phyloP scores from a whole-genome alignment of 23 tunicate species.

The Botrylloides violaceus region DNA sequence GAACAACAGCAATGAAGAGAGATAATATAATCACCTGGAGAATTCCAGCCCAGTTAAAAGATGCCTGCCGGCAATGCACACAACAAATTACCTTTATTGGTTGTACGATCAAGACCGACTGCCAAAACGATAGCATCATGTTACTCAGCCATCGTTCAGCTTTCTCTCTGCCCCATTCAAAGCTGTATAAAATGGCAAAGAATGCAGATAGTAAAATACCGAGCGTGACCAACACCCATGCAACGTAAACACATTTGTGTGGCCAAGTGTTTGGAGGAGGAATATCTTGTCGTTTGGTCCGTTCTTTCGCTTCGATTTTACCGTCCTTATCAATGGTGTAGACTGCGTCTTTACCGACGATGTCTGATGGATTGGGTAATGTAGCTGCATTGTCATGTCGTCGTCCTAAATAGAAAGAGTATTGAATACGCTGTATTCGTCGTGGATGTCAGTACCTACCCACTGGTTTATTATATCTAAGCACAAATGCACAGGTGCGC shows the following conservation, averaged over 20 bases:
- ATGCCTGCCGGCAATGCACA: too few relatives aligned
- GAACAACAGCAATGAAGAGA: conserved; percentile 76
- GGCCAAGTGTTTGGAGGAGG: conserved; percentile 58
- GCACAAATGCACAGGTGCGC: too few relatives aligned
- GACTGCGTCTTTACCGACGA: conserved; percentile 83
- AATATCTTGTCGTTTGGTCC: conserved; percentile 2
- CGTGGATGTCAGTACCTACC: too few relatives aligned
- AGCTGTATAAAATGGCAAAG: conserved; percentile 90
- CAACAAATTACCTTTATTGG: conserved; percentile 98
- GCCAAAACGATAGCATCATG: conserved; percentile 95
- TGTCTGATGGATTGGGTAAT: conserved; percentile 67
- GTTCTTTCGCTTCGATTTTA: conserved; percentile 63
- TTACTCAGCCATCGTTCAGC: conserved; percentile 87
- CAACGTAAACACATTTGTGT: conserved; percentile 73
- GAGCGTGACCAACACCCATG: conserved; percentile 67
- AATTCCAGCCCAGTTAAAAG: too few relatives aligned
- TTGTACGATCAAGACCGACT: conserved; percentile 78
- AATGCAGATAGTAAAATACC: conserved; percentile 75
- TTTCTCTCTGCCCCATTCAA: conserved; percentile 92
- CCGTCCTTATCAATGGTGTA: conserved; percentile 72
- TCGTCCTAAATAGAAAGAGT: conserved; percentile 22
- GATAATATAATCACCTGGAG: conserved; percentile 66
- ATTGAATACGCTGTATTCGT: too few relatives aligned
- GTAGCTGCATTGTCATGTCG: conserved; percentile 50
- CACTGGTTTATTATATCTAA: too few relatives aligned